phyloP scores from a whole-genome alignment of 2,113 vertebrate species.

The Neogale vison region DNA sequence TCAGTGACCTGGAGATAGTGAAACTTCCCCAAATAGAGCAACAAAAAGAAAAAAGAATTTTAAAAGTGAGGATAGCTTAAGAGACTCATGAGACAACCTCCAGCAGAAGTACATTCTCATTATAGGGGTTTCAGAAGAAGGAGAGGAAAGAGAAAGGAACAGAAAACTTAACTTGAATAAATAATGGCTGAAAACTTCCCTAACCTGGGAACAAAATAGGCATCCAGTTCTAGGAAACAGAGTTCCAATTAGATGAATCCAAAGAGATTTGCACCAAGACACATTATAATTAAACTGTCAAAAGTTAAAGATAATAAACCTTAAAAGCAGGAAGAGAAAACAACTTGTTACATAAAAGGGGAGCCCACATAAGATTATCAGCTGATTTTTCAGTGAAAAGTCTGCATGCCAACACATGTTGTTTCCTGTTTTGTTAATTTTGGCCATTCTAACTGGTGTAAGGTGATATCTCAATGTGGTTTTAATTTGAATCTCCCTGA shows the following conservation, averaged over 20 bases:
- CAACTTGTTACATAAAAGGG: neutral
- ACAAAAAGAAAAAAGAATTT: neutral
- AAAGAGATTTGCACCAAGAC: neutral
- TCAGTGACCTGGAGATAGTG: neutral
- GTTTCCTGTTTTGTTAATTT: too few relatives aligned
- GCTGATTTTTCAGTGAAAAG: neutral
- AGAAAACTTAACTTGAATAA: neutral
- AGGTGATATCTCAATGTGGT: too few relatives aligned
- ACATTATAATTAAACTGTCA: neutral
- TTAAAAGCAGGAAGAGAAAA: neutral
- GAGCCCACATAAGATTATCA: neutral
- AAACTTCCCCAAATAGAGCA: neutral
- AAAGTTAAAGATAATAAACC: neutral
- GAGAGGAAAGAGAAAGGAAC: neutral
- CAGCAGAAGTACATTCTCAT: neutral
- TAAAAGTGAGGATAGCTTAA: neutral
- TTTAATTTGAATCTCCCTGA: too few relatives aligned
- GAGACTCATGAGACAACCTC: neutral
- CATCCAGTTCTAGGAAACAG: neutral
- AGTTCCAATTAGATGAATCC: neutral
- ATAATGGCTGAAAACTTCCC: neutral
- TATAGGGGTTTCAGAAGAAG: neutral
- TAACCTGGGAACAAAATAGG: neutral
- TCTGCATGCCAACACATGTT: neutral
- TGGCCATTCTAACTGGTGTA: too few relatives aligned